phyloP scores from a whole-genome alignment of 2,888 invertebrate species.

The Baronia brevicornis region DNA sequence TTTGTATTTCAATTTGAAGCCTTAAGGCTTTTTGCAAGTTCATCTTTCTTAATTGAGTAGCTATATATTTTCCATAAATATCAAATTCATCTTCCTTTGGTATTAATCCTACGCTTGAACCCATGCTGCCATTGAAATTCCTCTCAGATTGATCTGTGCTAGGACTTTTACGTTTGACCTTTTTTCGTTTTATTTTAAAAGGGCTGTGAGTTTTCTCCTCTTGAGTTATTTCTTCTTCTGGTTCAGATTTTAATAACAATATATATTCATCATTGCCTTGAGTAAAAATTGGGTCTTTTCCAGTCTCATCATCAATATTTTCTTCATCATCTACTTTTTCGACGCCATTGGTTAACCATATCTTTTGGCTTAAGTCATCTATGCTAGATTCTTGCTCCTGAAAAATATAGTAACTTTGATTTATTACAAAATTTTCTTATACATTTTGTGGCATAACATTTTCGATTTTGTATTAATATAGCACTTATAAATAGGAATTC shows the following conservation, averaged over 20 bases:
- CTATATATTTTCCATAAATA: conserved; percentile 62
- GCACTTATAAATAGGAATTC: no score
- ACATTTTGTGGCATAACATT: not conserved
- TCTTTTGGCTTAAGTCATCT: conserved; percentile 23
- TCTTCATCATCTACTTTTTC: conserved; percentile 24
- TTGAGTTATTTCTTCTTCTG: conserved; percentile 21
- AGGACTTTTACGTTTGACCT: conserved; percentile 33
- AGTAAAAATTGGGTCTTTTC: conserved; percentile 29
- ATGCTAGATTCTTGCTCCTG: conserved; percentile 4
- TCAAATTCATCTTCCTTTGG: conserved; percentile 61
- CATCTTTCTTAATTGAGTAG: conserved; percentile 59
- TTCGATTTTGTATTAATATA: no score
- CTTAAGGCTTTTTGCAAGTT: conserved; percentile 49
- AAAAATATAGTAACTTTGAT: not conserved
- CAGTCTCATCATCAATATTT: conserved; percentile 16
- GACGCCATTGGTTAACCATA: conserved; percentile 23
- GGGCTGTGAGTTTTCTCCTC: conserved; percentile 7
- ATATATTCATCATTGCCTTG: conserved; percentile 31
- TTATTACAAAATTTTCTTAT: not conserved
- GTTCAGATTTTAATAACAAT: conserved; percentile 38
- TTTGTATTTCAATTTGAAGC: conserved; percentile 58
- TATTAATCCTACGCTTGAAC: conserved; percentile 26
- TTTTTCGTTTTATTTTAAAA: conserved; percentile 38
- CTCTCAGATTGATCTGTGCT: conserved; percentile 38
- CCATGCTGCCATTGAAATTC: conserved; percentile 30